These are phyloP conservation scores for Camelus bactrianus DNA, from an alignment of 2,113 vertebrate species.

Conservation along the genomic window DNA sequence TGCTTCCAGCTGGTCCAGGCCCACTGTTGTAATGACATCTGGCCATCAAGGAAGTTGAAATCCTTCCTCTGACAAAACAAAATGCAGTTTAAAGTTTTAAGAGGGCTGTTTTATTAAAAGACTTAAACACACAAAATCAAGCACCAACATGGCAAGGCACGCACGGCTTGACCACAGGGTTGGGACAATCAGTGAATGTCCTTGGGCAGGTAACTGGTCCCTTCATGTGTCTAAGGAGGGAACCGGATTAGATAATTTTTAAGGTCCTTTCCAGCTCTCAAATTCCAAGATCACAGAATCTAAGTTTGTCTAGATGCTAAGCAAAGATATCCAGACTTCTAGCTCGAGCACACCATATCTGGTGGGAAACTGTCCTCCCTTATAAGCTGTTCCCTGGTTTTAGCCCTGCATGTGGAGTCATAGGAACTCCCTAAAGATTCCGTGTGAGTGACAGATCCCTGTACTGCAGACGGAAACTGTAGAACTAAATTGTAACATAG, in stretches of 20 bases:
- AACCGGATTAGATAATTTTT: not conserved
- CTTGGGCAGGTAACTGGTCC: not conserved
- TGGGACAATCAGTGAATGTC: not conserved
- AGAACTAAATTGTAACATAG: not conserved
- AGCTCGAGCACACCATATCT: too few relatives aligned
- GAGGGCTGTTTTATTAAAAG: not conserved
- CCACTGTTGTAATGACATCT: not conserved
- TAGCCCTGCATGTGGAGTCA: not conserved
- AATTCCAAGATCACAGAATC: not conserved
- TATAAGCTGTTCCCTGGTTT: not conserved
- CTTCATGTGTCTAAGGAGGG: not conserved
- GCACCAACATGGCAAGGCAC: not conserved
- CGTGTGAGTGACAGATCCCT: not conserved
- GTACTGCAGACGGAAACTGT: not conserved
- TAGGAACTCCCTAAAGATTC: not conserved
- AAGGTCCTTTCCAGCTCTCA: not conserved
- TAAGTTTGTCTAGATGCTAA: not conserved
- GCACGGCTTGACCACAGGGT: accelerated
- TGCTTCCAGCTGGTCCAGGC: not conserved
- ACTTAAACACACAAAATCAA: not conserved
- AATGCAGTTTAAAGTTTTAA: not conserved
- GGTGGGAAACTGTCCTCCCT: not conserved
- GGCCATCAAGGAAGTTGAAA: not conserved
- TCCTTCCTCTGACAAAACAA: not conserved
- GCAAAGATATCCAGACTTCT: not conserved